Evolutionary conservation across 1,140 invertebrate genomes (phyloP).

Genomic region (Drosophila arizonae): DNA sequence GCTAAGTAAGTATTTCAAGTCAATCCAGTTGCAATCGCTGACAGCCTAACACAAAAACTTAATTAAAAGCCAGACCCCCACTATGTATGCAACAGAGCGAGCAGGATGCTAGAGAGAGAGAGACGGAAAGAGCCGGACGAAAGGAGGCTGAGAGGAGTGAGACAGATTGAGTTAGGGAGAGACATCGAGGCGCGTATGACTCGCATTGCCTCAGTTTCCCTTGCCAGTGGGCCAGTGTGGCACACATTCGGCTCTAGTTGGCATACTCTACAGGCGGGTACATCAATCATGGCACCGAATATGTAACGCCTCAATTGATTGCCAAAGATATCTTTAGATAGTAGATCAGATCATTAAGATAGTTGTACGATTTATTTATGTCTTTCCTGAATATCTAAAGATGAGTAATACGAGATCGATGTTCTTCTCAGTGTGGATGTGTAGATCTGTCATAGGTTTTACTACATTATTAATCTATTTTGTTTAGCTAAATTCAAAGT

Average conservation of each 20-base stretch:
- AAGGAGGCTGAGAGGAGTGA: background rate
- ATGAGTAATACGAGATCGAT: no score
- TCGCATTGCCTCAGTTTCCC: conserved; percentile 1
- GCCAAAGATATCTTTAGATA: no score
- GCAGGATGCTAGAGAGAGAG: background rate
- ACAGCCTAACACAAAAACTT: conserved; percentile 72
- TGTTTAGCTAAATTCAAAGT: no score
- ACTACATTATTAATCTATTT: no score
- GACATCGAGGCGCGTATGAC: background rate
- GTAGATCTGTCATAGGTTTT: no score
- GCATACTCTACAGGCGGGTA: background rate
- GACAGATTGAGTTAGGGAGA: background rate
- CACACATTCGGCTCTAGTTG: conserved; percentile 19
- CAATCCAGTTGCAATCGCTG: conserved; percentile 62
- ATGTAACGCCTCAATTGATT: background rate
- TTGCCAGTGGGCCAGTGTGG: conserved; percentile 14
- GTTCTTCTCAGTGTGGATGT: no score
- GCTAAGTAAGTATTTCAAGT: conserved; percentile 65
- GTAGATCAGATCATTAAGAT: no score
- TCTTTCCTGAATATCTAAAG: no score
- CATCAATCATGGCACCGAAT: background rate
- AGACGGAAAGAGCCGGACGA: no score
- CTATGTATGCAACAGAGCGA: no score
- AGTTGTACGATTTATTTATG: no score
- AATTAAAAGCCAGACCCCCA: conserved; percentile 48